These are phyloP conservation scores for Lytechinus pictus DNA, from an alignment of 35 echinoderm and acorn worm genomes.

Conservation along the genomic window DNA sequence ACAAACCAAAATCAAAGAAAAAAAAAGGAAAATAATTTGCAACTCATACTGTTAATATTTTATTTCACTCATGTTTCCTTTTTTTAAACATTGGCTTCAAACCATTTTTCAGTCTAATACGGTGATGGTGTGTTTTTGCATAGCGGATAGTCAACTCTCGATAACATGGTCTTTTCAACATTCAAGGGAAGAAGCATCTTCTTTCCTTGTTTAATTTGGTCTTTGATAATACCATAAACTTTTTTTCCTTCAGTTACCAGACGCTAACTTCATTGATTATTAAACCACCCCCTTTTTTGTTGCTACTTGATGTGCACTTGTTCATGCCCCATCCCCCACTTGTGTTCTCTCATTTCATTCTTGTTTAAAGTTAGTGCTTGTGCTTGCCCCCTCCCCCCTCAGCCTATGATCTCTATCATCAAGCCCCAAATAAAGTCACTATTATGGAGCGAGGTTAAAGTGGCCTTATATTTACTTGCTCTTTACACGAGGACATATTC, in stretches of 20 bases:
- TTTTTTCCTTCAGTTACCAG: constrained; percentile 14
- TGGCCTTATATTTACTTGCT: constrained; percentile 2
- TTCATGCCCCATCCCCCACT: constrained; percentile 7
- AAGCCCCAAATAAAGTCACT: background rate
- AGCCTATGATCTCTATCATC: background rate
- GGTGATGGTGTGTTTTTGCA: constrained; percentile 48
- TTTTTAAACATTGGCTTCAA: background rate
- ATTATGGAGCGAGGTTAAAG: background rate
- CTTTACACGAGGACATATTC: background rate
- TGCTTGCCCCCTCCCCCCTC: constrained; percentile 34
- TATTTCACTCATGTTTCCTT: constrained; percentile 18
- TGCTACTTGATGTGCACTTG: constrained; percentile 43
- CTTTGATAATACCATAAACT: background rate
- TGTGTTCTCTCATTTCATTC: constrained; percentile 43
- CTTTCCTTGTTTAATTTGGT: background rate
- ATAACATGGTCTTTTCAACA: constrained; percentile 23
- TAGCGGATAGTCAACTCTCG: constrained; percentile 29
- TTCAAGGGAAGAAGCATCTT: background rate
- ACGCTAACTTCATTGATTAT: constrained; percentile 33
- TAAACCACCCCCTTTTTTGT: background rate
- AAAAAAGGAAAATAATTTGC: background rate
- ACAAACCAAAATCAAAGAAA: constrained; percentile 6
- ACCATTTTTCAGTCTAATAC: constrained; percentile 9
- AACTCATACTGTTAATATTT: constrained; percentile 23
- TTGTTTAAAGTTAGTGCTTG: constrained; percentile 1